Conservation (phyloP, 2,113 vertebrate genomes). For the Elephantulus edwardii region DNA sequence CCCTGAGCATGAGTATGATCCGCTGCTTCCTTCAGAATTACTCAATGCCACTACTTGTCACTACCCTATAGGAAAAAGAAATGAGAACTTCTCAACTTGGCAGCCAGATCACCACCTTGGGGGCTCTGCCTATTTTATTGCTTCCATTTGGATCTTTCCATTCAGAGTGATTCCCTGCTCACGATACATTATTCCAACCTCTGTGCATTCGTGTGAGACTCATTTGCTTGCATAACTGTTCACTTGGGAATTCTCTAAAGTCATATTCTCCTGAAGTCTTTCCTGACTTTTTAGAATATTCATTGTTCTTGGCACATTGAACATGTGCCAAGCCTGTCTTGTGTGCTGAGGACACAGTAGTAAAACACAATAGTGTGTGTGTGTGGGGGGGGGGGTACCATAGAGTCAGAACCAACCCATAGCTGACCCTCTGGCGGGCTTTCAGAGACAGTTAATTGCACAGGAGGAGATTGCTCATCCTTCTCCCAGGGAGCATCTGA, state of each 20-base stretch:
- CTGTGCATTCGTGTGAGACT: neutral
- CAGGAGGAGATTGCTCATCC: no score
- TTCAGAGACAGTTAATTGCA: no score
- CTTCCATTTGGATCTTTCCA: neutral
- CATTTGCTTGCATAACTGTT: neutral
- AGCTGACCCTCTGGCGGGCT: no score
- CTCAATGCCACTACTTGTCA: neutral
- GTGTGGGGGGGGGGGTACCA: no score
- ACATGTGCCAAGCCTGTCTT: neutral
- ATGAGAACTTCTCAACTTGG: neutral
- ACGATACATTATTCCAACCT: neutral
- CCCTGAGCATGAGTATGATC: neutral
- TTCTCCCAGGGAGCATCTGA: no score
- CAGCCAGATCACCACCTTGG: neutral
- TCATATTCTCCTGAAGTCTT: neutral
- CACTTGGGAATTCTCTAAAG: neutral
- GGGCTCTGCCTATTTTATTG: neutral
- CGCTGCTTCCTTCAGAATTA: neutral
- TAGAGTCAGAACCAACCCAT: no score
- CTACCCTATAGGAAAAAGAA: neutral
- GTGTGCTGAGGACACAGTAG: neutral
- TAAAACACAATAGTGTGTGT: no score
- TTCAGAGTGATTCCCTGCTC: fast-evolving
- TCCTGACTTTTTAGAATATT: neutral
- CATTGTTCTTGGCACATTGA: neutral